These are phyloP conservation scores for Dipus sagitta DNA, from an alignment of 2,797 vertebrate genomes.

Conservation along the genomic window DNA sequence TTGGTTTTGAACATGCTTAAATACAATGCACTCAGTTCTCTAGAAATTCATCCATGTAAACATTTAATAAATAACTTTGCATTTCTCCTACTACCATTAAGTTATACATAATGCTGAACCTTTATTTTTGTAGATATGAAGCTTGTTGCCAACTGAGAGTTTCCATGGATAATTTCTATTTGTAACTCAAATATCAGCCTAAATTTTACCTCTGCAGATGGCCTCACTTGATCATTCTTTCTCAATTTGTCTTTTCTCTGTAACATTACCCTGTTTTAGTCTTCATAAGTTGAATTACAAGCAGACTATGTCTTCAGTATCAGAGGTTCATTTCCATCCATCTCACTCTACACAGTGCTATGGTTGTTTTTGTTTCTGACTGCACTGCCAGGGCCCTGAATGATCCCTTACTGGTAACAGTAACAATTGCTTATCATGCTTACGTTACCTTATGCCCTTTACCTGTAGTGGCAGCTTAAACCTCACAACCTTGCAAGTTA, in stretches of 20 bases:
- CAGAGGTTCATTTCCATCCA: not conserved
- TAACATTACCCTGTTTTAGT: not conserved
- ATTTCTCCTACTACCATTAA: not conserved
- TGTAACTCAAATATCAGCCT: constrained; percentile 16
- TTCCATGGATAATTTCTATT: constrained; percentile 17
- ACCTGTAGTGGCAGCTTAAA: not conserved
- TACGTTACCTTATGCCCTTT: not conserved
- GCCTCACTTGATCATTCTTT: not conserved
- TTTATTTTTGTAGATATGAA: not conserved
- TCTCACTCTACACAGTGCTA: not conserved
- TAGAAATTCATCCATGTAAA: constrained; percentile 53
- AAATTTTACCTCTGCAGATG: constrained; percentile 4
- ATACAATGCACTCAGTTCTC: not conserved
- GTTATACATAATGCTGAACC: not conserved
- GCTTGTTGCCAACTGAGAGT: constrained; percentile 27
- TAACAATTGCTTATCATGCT: not conserved
- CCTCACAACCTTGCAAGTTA: not conserved
- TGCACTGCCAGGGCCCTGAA: not conserved
- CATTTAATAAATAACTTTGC: not conserved
- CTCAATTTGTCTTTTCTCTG: not conserved
- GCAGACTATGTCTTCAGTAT: not conserved
- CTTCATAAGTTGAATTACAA: not conserved
- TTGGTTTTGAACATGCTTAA: constrained; percentile 34
- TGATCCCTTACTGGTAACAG: not conserved
- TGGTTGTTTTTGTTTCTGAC: not conserved